Percentiles rank a stretch among this genome's conserved stretches.
Conservation (phyloP, 2,797 vertebrate species). For the Falco rusticolus region DNA sequence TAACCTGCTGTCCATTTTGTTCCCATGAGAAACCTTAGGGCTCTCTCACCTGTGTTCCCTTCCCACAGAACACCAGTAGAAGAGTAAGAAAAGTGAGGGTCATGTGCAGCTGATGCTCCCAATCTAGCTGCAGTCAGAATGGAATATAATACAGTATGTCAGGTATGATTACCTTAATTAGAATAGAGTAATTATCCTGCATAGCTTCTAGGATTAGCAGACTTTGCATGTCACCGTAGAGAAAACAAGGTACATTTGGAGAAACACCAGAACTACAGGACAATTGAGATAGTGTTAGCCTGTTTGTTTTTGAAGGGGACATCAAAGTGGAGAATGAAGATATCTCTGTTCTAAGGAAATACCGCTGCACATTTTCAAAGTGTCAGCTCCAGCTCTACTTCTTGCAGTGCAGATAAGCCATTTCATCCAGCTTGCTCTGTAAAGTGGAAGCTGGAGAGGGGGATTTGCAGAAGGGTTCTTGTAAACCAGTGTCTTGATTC, state of each 20-base stretch:
- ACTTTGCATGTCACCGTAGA: neutral
- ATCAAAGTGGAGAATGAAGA: conserved; percentile 47
- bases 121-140: neutral
- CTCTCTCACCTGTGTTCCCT: neutral
- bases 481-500: neutral
- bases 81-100: neutral
- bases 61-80: neutral
- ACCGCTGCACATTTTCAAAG: conserved; percentile 4
- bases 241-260: conserved; percentile 41
- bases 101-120: neutral
- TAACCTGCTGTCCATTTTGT: neutral
- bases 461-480: neutral
- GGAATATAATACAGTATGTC: neutral
- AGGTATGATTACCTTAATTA: neutral
- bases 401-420: conserved; percentile 39
- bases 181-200: neutral
- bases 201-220: neutral
- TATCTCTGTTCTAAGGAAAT: conserved; percentile 36
- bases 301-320: conserved; percentile 61
- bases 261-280: conserved; percentile 48
- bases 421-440: conserved; percentile 14
- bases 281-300: conserved; percentile 12
- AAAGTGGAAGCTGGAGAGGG: neutral
- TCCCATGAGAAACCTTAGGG: neutral
- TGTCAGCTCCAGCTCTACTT: neutral